phyloP scores from a whole-genome alignment of 2,888 invertebrate species.

The Noctua comes region DNA sequence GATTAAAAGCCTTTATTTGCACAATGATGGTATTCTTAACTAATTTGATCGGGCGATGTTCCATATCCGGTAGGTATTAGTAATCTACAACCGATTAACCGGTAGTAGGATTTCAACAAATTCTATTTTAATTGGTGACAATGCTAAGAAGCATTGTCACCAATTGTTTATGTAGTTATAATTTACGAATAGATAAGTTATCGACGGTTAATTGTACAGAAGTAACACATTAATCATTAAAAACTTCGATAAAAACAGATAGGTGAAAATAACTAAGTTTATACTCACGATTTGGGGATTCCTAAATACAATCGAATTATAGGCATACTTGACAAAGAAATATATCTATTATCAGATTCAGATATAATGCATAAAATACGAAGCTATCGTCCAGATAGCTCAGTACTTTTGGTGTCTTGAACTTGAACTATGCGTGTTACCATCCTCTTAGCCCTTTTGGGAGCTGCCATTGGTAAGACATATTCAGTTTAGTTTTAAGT shows the following conservation, averaged over 20 bases:
- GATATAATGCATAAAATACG: constrained; percentile 9
- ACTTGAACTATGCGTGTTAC: constrained; percentile 17
- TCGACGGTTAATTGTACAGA: neutral
- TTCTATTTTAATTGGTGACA: neutral
- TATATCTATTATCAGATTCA: no score
- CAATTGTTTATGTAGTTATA: neutral
- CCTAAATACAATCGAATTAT: neutral
- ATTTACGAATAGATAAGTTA: neutral
- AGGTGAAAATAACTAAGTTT: neutral
- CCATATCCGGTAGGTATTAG: no score
- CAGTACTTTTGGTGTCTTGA: constrained; percentile 1
- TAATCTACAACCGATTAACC: no score
- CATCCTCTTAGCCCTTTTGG: constrained; percentile 21
- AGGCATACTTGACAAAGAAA: neutral
- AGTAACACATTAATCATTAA: neutral
- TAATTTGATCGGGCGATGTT: no score
- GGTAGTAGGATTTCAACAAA: neutral
- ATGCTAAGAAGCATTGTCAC: neutral
- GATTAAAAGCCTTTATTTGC: no score
- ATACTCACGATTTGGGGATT: neutral
- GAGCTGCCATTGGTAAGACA: constrained; percentile 17
- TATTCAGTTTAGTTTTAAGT: neutral
- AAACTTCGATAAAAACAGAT: neutral
- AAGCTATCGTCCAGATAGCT: constrained; percentile 1
- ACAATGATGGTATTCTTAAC: no score